A percentile compares a stretch with the other conserved stretches of the same genome.
Evolutionary conservation across 2,888 invertebrate species (phyloP).

Genomic region (Lomographa bimaculata): DNA sequence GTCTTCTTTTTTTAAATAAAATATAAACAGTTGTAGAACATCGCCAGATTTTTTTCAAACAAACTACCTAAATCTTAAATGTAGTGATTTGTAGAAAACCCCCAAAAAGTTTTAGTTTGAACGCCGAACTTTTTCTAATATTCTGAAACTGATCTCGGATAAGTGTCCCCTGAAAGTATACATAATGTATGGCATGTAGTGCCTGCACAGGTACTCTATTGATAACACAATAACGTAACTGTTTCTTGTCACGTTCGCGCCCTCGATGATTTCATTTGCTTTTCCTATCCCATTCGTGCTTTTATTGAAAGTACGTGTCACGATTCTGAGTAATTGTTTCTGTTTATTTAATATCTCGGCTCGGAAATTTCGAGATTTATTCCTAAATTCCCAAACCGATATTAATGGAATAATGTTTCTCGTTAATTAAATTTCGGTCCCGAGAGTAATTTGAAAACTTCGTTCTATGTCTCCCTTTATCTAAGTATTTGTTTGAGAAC

Average conservation of each 20-base stretch:
- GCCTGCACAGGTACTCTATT: conserved; percentile 24
- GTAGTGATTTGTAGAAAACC: too few species aligned
- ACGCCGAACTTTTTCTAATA: neutral
- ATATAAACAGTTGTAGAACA: too few species aligned
- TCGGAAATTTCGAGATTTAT: conserved; percentile 10
- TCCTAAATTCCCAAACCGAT: neutral
- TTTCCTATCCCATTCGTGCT: conserved; percentile 23
- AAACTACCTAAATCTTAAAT: too few species aligned
- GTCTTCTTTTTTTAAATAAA: too few species aligned
- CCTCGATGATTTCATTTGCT: conserved; percentile 31
- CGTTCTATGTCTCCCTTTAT: too few species aligned
- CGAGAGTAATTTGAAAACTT: conserved; percentile 7
- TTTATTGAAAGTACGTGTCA: conserved; percentile 20
- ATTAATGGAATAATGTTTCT: conserved; percentile 10
- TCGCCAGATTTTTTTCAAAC: too few species aligned
- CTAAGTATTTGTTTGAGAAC: too few species aligned
- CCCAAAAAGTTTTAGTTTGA: too few species aligned
- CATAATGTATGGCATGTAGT: conserved; percentile 7
- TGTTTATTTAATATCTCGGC: conserved; percentile 11
- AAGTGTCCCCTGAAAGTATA: conserved; percentile 9
- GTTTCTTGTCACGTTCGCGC: conserved; percentile 42
- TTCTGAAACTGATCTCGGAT: conserved; percentile 7
- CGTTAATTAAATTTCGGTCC: conserved; percentile 18
- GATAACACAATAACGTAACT: conserved; percentile 34
- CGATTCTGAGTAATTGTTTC: conserved; percentile 19